Conservation (phyloP, 1,140 invertebrate species). For the Eriosoma lanigerum region DNA sequence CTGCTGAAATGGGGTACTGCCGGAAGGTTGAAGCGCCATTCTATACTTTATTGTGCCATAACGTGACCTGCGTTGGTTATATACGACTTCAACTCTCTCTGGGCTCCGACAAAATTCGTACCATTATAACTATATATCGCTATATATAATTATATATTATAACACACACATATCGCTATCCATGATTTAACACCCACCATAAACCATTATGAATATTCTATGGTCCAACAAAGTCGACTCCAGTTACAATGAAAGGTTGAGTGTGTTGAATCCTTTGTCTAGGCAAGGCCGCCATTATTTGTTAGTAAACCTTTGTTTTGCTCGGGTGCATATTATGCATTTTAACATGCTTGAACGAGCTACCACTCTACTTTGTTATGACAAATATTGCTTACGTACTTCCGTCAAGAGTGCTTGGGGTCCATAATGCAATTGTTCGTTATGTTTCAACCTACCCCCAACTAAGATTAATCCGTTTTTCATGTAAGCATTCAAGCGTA, state of each 20-base stretch:
- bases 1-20: slow-evolving; percentile 43
- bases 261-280: neutral
- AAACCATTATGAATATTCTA: neutral
- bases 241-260: neutral
- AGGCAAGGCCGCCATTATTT: slow-evolving; percentile 13
- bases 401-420: neutral
- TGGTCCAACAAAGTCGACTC: slow-evolving; percentile 37
- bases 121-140: neutral
- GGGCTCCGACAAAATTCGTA: neutral
- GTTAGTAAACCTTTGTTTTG: no score
- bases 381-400: slow-evolving; percentile 28
- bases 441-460: slow-evolving; percentile 1
- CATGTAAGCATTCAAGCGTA: neutral
- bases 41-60: neutral
- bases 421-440: neutral
- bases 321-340: slow-evolving; percentile 14
- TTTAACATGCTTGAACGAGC: neutral
- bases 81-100: neutral
- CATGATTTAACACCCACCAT: neutral
- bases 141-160: neutral
- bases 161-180: neutral
- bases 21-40: neutral
- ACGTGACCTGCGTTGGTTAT: neutral
- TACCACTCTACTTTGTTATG: neutral
- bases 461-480: neutral